These are phyloP conservation scores for Dione juno DNA, from an alignment of 2,888 invertebrate species.

Conservation along the genomic window DNA sequence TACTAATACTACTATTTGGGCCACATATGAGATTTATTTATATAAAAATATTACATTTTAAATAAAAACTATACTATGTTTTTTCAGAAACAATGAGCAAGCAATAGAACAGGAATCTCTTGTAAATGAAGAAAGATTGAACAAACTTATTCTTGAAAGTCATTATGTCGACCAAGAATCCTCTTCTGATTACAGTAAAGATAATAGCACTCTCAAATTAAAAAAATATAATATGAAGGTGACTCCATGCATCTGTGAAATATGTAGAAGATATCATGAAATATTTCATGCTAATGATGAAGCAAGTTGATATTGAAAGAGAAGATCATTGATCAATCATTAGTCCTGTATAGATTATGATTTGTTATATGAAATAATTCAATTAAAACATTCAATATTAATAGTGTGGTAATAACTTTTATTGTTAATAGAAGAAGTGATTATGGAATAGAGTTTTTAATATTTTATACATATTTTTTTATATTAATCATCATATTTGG, in stretches of 20 bases:
- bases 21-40: not conserved
- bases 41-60: not conserved
- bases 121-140: conserved; percentile 47
- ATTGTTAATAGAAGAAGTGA: too few species aligned
- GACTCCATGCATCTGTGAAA: conserved; percentile 70
- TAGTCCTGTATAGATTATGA: not conserved
- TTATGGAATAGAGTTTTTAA: not conserved
- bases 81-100: conserved; percentile 38
- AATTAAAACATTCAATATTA: not conserved
- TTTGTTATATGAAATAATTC: not conserved
- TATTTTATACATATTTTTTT: too few species aligned
- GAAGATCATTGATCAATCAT: not conserved
- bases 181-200: conserved; percentile 28
- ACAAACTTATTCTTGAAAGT: conserved; percentile 65
- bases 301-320: conserved; percentile 18
- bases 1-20: too few species aligned
- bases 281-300: conserved; percentile 60
- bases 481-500: not conserved
- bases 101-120: conserved; percentile 8
- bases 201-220: conserved; percentile 29
- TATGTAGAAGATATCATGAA: conserved; percentile 72
- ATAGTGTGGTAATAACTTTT: not conserved
- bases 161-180: conserved; percentile 58
- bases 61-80: not conserved
- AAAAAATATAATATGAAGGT: conserved; percentile 39